A percentile compares a stretch with the other conserved stretches of the same genome.
These are phyloP conservation scores for Camelus dromedarius DNA, from an alignment of 2,113 vertebrate genomes.

Conservation along the genomic window DNA sequence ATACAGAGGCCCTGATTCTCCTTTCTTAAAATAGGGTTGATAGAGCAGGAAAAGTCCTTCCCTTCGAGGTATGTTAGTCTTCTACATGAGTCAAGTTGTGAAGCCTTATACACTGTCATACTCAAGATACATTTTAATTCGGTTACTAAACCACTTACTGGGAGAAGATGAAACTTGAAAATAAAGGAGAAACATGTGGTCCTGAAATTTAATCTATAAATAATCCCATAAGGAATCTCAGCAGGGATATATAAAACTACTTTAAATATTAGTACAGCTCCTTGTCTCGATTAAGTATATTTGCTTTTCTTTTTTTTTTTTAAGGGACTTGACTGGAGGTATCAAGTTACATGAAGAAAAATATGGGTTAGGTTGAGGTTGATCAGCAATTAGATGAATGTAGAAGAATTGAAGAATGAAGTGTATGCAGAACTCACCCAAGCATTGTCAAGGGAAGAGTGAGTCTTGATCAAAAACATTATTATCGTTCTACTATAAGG, in stretches of 20 bases:
- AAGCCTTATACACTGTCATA: not conserved
- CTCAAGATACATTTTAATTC: constrained; percentile 32
- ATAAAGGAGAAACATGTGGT: not conserved
- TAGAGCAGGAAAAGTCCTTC: not conserved
- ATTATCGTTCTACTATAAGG: not conserved
- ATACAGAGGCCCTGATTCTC: not conserved
- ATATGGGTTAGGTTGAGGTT: not conserved
- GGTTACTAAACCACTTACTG: not conserved
- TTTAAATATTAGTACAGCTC: not conserved
- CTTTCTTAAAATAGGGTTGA: constrained; percentile 17
- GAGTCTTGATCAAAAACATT: constrained; percentile 14
- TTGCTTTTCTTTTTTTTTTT: not conserved
- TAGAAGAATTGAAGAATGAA: not conserved
- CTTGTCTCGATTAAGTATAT: not conserved
- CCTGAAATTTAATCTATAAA: constrained; percentile 14
- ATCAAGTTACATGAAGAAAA: constrained; percentile 12
- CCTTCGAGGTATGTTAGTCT: constrained; percentile 16
- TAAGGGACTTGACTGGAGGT: not conserved
- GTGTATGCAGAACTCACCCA: not conserved
- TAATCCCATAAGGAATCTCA: constrained; percentile 22
- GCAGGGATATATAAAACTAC: not conserved
- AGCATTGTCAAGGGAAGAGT: not conserved
- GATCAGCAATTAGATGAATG: not conserved
- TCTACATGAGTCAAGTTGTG: not conserved
- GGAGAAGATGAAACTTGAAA: not conserved